Evolutionary conservation across 2,113 vertebrate species (phyloP).

Genomic region (Sciurus niger): DNA sequence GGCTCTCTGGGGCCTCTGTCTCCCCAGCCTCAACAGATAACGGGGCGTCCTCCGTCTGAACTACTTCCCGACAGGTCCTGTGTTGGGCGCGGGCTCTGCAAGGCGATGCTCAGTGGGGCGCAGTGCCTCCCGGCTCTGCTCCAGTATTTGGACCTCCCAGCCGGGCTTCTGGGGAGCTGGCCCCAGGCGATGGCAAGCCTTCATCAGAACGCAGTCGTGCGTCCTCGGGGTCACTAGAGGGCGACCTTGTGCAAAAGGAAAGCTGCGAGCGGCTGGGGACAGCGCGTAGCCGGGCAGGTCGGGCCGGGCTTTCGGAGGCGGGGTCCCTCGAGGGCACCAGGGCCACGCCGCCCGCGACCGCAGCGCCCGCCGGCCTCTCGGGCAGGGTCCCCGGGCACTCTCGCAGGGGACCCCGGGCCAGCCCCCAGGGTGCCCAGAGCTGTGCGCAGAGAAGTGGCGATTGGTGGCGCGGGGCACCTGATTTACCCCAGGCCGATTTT

Average conservation of each 20-base stretch:
- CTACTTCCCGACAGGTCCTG: not conserved
- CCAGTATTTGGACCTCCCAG: not conserved
- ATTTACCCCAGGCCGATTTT: not conserved
- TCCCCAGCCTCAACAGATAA: rapidly evolving
- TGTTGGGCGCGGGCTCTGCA: not conserved
- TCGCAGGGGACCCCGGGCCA: not conserved
- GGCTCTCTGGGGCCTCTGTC: too few species aligned
- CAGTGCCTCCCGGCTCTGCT: not conserved
- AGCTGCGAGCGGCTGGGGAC: rapidly evolving
- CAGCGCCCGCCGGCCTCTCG: too few species aligned
- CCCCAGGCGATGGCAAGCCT: rapidly evolving
- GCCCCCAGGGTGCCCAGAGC: not conserved
- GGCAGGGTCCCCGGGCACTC: too few species aligned
- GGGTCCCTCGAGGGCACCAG: not conserved
- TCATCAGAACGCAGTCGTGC: not conserved
- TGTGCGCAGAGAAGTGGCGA: not conserved
- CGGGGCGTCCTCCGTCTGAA: not conserved
- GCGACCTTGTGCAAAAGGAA: constrained; percentile 21
- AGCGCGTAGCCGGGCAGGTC: rapidly evolving
- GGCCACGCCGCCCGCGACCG: rapidly evolving
- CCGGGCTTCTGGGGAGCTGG: not conserved
- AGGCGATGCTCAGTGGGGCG: too few species aligned
- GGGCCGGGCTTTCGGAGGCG: too few species aligned
- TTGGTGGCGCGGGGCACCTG: not conserved
- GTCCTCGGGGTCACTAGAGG: constrained; percentile 61